Evolutionary conservation across 2,888 invertebrate genomes (phyloP).

Genomic region (Drosophila koepferae): DNA sequence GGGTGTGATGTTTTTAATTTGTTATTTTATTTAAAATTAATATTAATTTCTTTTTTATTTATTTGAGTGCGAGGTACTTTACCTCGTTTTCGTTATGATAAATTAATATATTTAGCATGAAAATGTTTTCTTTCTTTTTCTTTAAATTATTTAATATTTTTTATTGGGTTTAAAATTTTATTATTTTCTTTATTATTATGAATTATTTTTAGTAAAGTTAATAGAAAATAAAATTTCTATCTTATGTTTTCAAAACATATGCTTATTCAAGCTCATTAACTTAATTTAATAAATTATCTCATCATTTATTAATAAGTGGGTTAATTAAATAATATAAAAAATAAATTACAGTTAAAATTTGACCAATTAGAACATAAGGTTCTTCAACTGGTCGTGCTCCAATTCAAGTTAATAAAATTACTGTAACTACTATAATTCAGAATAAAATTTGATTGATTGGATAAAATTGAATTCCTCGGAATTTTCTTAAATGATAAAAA

Average conservation of each 20-base stretch:
- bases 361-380: constrained; percentile 88
- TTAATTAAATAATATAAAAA: constrained; percentile 86
- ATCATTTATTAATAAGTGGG: constrained; percentile 83
- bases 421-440: constrained; percentile 82
- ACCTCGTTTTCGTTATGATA: too few species aligned
- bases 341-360: constrained; percentile 86
- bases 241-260: constrained; percentile 90
- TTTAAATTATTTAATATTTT: too few species aligned
- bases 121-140: too few species aligned
- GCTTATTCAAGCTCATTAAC: constrained; percentile 89
- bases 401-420: constrained; percentile 90
- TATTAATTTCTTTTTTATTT: constrained; percentile 87
- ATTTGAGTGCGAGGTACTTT: constrained; percentile 73
- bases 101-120: too few species aligned
- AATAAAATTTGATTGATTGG: neutral
- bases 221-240: constrained; percentile 87
- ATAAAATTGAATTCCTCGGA: neutral
- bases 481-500: neutral
- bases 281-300: constrained; percentile 67
- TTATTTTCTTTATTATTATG: neutral
- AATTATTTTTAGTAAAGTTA: constrained; percentile 43
- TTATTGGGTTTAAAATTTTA: too few species aligned
- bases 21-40: neutral
- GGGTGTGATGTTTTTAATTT: neutral
- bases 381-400: constrained; percentile 89